phyloP scores from a whole-genome alignment of 2,888 invertebrate species.

The Formica aserva region DNA sequence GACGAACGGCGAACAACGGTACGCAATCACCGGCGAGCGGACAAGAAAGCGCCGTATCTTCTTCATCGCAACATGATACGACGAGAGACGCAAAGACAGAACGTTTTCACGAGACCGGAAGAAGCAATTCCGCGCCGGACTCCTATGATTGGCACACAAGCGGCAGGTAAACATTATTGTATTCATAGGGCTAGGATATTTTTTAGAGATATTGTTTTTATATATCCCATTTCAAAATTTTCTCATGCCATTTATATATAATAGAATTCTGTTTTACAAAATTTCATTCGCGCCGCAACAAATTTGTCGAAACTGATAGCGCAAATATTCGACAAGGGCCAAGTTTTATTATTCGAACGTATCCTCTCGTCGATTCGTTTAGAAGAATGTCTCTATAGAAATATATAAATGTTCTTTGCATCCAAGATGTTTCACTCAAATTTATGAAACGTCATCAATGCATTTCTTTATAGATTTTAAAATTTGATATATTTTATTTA shows the following conservation, averaged over 20 bases:
- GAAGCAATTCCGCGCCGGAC: constrained; percentile 93
- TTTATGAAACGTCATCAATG: not conserved
- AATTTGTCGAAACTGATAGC: not conserved
- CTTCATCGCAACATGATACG: not conserved
- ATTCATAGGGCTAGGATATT: not conserved
- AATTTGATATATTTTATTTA: too few relatives aligned
- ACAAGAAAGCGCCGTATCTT: constrained; percentile 35
- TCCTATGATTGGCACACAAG: constrained; percentile 87
- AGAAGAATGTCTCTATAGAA: not conserved
- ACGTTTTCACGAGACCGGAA: constrained; percentile 88
- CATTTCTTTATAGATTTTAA: not conserved
- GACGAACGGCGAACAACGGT: constrained; percentile 80
- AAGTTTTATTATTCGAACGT: not conserved
- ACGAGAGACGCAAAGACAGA: constrained; percentile 79
- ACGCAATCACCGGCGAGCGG: constrained; percentile 65
- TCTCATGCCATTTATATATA: not conserved
- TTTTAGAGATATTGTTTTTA: not conserved
- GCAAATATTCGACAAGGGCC: not conserved
- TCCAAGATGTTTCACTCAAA: not conserved
- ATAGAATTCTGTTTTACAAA: not conserved
- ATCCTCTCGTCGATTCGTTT: not conserved
- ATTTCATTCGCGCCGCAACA: not conserved
- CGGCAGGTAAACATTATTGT: constrained; percentile 76
- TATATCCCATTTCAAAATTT: not conserved
- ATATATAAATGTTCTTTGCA: not conserved